These are phyloP conservation scores for Chrysolina oricalcia DNA, from an alignment of 2,888 invertebrate genomes.

Conservation along the genomic window DNA sequence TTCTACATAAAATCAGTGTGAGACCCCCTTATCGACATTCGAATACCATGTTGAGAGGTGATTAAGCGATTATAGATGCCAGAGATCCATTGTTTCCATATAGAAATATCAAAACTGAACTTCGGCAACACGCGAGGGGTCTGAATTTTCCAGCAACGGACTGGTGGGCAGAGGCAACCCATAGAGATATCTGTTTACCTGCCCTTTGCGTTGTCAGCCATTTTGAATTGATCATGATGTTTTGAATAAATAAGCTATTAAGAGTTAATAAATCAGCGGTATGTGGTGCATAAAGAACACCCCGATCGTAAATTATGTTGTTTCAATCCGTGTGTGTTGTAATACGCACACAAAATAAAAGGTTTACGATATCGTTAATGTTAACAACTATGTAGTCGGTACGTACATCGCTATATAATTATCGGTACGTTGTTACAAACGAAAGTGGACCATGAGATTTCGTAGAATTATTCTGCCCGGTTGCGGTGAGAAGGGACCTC, in stretches of 20 bases:
- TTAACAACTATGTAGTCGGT: constrained; percentile 33
- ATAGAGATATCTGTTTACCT: constrained; percentile 39
- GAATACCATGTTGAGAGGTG: no score
- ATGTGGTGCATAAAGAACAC: constrained; percentile 59
- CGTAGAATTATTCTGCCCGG: neutral
- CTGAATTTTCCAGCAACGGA: neutral
- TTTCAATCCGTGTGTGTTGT: constrained; percentile 54
- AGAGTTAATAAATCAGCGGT: constrained; percentile 70
- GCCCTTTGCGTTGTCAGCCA: constrained; percentile 63
- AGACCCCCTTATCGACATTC: no score
- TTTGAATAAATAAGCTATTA: constrained; percentile 73
- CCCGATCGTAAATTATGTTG: constrained; percentile 71
- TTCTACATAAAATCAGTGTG: no score
- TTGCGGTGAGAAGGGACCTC: neutral
- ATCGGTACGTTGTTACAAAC: constrained; percentile 23
- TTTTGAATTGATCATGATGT: constrained; percentile 71
- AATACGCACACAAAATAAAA: constrained; percentile 50
- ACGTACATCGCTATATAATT: constrained; percentile 24
- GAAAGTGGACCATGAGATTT: constrained; percentile 30
- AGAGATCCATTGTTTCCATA: neutral
- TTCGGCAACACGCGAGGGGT: neutral
- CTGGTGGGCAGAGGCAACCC: constrained; percentile 27
- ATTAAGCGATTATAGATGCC: constrained; percentile 10
- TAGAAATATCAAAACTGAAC: constrained; percentile 4
- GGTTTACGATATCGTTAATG: constrained; percentile 53